phyloP scores from a whole-genome alignment of 1,140 invertebrate species.

The Andricus grossulariae region DNA sequence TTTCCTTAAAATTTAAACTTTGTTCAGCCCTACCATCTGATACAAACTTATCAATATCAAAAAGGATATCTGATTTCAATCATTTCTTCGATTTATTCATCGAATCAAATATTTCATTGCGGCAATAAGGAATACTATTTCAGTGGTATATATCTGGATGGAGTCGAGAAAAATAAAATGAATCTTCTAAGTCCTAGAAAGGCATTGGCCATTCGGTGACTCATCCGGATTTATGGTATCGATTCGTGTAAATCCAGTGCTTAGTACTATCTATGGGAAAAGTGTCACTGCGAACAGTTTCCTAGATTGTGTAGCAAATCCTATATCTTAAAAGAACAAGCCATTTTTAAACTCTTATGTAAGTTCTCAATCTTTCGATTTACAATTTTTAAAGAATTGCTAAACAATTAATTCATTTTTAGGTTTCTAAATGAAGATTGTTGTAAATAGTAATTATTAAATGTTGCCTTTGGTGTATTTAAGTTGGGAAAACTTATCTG shows the following conservation, averaged over 20 bases:
- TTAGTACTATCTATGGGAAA: background rate
- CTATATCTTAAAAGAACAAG: background rate
- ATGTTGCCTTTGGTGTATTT: too few relatives aligned
- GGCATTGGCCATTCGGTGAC: background rate
- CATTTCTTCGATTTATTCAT: background rate
- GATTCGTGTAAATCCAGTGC: constrained; percentile 24
- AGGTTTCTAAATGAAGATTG: too few relatives aligned
- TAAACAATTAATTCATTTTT: too few relatives aligned
- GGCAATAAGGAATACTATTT: background rate
- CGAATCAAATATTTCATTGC: background rate
- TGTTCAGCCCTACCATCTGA: too few relatives aligned
- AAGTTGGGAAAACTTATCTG: too few relatives aligned
- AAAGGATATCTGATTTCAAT: too few relatives aligned
- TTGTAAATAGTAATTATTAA: too few relatives aligned
- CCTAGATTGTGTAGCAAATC: background rate
- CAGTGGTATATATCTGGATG: background rate
- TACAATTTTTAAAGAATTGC: too few relatives aligned
- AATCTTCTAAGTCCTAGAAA: constrained; percentile 1
- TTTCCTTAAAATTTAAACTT: too few relatives aligned
- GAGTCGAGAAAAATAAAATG: background rate
- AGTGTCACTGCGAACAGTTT: background rate
- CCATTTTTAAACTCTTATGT: too few relatives aligned
- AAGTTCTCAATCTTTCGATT: too few relatives aligned
- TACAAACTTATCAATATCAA: too few relatives aligned
- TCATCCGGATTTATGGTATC: constrained; percentile 26